Base-by-base conservation (phyloP, 2,888 invertebrate species). In the Bombylius major region DNA sequence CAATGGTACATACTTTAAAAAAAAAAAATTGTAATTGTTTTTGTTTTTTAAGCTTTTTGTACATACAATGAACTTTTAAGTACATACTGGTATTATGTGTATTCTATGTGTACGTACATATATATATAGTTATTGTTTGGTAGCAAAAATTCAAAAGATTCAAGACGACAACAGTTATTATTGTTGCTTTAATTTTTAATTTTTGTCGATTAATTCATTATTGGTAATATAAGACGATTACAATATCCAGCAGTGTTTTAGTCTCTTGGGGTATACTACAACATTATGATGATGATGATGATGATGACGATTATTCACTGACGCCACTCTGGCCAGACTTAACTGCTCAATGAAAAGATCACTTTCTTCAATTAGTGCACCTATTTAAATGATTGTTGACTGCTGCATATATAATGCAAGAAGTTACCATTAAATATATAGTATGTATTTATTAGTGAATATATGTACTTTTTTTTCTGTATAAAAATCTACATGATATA, bases 331-430 rank as follows among this genome's bases (percentile, higher is more conserved):
- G 39, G 5, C 39, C 39, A 42, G 39, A 42, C 39, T 42, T 42
- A 42, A 11, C 23, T 23, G 23, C 39, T 11, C 39, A 42, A 42
- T 42, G 39, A 42, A 50, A 55, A 54, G 50, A 55, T 55, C 55
- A 51, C 36, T 55, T 51, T 46, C 50, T 51, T 50, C 55, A 55
- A 55, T 55, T 55, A 55, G 55, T 32, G 33, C 51, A 50, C 50
- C 55, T 50, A 50, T 51, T 31, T 33, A 51, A 50, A 42, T 42
- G 39, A 11, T 42, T 42, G 5, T 11, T 42, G 39, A 42, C 39
- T 42, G 39, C 39, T 42, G 39, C 11, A 8, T 42, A 42, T 42
- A 42, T 11, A 42, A 42, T 42, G 39, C 39, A 42, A 11, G 11
- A 42, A 42, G 12, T 42, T 42, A 11, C 4, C 39, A 42, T 42